Conservation (phyloP, 1,140 invertebrate species). For the Laupala kohalensis region DNA sequence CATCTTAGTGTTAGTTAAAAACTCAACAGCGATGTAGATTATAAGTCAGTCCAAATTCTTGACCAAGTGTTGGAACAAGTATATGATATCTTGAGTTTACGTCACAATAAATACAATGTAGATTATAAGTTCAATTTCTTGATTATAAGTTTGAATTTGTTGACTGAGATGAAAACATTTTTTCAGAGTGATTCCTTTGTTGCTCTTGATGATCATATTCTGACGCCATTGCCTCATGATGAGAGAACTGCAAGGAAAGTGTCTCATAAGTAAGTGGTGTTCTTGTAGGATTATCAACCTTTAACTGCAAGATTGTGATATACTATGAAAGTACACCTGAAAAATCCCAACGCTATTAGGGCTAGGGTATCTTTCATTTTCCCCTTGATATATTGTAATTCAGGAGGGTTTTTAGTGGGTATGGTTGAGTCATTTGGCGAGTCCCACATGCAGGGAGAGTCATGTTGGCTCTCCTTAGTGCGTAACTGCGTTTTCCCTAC, state of each 20-base stretch:
- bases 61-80: background rate
- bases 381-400: too few relatives aligned
- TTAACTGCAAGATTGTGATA: too few relatives aligned
- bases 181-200: background rate
- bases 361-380: too few relatives aligned
- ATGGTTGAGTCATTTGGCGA: too few relatives aligned
- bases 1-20: background rate
- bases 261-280: background rate
- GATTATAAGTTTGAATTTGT: background rate
- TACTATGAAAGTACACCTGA: too few relatives aligned
- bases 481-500: too few relatives aligned
- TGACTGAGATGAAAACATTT: too few relatives aligned
- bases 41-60: background rate
- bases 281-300: too few relatives aligned
- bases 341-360: too few relatives aligned
- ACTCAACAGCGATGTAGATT: background rate
- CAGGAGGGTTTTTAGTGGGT: too few relatives aligned
- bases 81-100: background rate
- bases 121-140: background rate
- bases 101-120: background rate
- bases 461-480: too few relatives aligned
- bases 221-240: background rate
- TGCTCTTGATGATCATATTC: background rate
- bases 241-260: background rate
- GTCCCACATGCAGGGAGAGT: too few relatives aligned